Evolutionary conservation across 2,888 invertebrate genomes (phyloP).

Genomic region (Galeruca laticollis): DNA sequence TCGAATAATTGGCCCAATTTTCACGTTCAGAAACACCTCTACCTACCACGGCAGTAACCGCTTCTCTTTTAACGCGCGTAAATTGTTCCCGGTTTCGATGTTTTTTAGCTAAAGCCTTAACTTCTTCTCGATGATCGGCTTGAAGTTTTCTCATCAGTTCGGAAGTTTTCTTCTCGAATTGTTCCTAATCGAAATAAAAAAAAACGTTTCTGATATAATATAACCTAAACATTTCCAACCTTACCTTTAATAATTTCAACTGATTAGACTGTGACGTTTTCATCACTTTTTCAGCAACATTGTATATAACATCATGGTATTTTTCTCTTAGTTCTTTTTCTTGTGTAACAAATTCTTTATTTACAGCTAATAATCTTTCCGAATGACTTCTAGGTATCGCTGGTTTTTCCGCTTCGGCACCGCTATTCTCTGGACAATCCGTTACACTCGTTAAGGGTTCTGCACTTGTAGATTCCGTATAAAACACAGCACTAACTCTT

Average conservation of each 20-base stretch:
- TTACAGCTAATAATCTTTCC: constrained; percentile 73
- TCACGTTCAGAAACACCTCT: constrained; percentile 91
- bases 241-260: constrained; percentile 79
- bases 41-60: constrained; percentile 84
- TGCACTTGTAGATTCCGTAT: constrained; percentile 65
- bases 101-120: constrained; percentile 86
- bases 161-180: constrained; percentile 78
- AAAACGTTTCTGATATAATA: neutral
- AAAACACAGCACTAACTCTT: constrained; percentile 64
- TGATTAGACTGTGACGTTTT: constrained; percentile 83
- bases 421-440: constrained; percentile 65
- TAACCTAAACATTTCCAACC: neutral
- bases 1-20: constrained; percentile 82
- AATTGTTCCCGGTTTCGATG: constrained; percentile 93
- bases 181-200: constrained; percentile 62
- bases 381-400: constrained; percentile 74
- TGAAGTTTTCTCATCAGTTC: constrained; percentile 86
- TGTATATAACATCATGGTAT: constrained; percentile 84
- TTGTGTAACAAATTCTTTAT: constrained; percentile 76
- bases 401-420: constrained; percentile 67
- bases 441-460: constrained; percentile 64
- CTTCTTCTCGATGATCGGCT: constrained; percentile 86
- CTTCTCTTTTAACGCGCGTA: constrained; percentile 87
- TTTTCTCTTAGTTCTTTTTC: constrained; percentile 85
- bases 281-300: constrained; percentile 84